phyloP scores from a whole-genome alignment of 2,888 invertebrate species.

The Rhingia campestris region DNA sequence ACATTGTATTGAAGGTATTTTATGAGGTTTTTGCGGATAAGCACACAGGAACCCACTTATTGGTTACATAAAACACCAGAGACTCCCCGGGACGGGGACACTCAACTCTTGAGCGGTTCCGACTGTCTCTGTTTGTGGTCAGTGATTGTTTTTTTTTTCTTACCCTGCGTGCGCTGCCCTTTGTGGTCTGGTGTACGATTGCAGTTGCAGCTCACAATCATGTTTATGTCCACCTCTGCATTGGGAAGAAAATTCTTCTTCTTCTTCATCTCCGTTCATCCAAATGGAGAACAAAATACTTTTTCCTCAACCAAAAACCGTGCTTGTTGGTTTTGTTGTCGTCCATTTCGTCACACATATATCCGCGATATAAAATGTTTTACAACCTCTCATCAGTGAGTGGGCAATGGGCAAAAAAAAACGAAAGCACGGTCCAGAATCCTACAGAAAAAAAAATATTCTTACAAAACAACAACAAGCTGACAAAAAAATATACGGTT shows the following conservation, averaged over 20 bases:
- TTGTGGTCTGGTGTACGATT: constrained; percentile 16
- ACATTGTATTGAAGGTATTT: constrained; percentile 47
- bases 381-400: constrained; percentile 51
- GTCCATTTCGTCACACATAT: constrained; percentile 61
- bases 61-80: constrained; percentile 56
- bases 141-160: constrained; percentile 7
- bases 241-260: constrained; percentile 38
- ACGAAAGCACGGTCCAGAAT: background rate
- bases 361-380: constrained; percentile 56
- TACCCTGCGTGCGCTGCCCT: background rate
- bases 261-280: constrained; percentile 38
- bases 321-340: constrained; percentile 31
- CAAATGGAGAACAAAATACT: constrained; percentile 47
- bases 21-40: constrained; percentile 58
- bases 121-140: constrained; percentile 12
- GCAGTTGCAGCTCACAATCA: constrained; percentile 41
- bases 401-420: background rate
- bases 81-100: constrained; percentile 35
- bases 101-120: constrained; percentile 27
- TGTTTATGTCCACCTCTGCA: constrained; percentile 64
- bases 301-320: constrained; percentile 25
- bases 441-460: background rate
- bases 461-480: no score
- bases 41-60: constrained; percentile 54
- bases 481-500: constrained; percentile 13